Base-by-base conservation (phyloP, 37 sponge, comb jelly and placozoan species). In the Dysidea cf. avara region DNA sequence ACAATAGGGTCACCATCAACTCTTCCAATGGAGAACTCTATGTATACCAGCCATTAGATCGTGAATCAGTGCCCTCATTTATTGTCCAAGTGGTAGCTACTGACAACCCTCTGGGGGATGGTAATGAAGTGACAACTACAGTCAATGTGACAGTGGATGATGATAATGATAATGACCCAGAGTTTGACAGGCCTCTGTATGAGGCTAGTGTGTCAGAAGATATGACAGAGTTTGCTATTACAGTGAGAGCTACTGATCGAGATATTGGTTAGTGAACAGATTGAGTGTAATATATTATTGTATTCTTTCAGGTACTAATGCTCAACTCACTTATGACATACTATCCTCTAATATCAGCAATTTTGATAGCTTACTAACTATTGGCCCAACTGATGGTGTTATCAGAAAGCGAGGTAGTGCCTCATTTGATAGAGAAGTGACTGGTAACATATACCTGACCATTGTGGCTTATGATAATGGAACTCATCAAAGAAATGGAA, bases 1-100 rank as follows among this genome's bases (percentile, higher is more conserved):
- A 43, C 9, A 9, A 53, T 6, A 53, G 55, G 18, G 51, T 71
- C 37, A 54, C 57, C 38, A 71, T 71, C 3, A 71, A 71, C 22
- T 53, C 71, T 56, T 53, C 36, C 57, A 36, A 25, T 71, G 71
- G 71, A 20, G 71, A 71, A 21, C 38, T 71, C 11, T 32, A 26
- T 71, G 21, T 71, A 16, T 20, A n/a, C 7, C 4, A 21, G 11
- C 9, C 38, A 7, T 56, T 56, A 7, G 71, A 71, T 36, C 53
- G 53, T 28, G 71, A 71, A 14, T 7, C 18, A 53, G 7, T 2
- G 28, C 56, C 51, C 25, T 22, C 22, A 18, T 56, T 54, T 16
- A 39, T 34, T 3, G 56, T 71, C 20, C 55, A 54, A 51, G 71
- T 71, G 18, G 56, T 6, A 22, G 71, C 71, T 7, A 30, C 26